A percentile compares a stretch with the other conserved stretches of the same genome.
Evolutionary conservation across 1,140 invertebrate genomes (phyloP).

Genomic region (Tachypleus tridentatus): DNA sequence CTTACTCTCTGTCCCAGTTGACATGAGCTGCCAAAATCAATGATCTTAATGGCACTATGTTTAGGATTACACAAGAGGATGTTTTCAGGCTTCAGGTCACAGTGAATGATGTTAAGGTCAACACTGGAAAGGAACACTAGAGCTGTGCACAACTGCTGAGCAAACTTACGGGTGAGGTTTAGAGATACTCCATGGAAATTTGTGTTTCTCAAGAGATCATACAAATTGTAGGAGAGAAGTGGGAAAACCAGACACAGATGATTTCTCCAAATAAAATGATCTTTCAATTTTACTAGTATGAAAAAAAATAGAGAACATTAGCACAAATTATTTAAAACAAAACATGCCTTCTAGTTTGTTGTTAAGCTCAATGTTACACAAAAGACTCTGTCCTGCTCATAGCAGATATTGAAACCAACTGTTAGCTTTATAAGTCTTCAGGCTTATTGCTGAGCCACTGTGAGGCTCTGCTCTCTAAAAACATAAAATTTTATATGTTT

Average conservation of each 20-base stretch:
- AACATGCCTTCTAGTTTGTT: too few relatives aligned
- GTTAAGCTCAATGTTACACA: too few relatives aligned
- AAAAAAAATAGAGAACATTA: conserved; percentile 15
- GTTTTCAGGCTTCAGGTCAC: conserved; percentile 99
- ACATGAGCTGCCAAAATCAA: conserved; percentile 98
- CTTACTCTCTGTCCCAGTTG: conserved; percentile 94
- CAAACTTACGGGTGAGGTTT: conserved; percentile 98
- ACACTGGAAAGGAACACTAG: conserved; percentile 95
- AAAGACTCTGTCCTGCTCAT: too few relatives aligned
- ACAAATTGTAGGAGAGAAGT: conserved; percentile 97
- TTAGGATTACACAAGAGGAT: conserved; percentile 99
- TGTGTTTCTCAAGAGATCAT: conserved; percentile 97
- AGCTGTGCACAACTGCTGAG: conserved; percentile 95
- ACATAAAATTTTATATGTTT: too few relatives aligned
- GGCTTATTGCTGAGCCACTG: too few relatives aligned
- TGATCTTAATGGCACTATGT: conserved; percentile 98
- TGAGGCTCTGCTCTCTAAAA: too few relatives aligned
- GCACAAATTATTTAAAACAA: too few relatives aligned
- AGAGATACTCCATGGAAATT: conserved; percentile 98
- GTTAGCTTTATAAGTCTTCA: too few relatives aligned
- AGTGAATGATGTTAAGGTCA: conserved; percentile 99
- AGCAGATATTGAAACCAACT: too few relatives aligned
- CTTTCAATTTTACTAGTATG: conserved; percentile 91
- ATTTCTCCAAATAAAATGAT: conserved; percentile 99
- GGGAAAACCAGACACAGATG: conserved; percentile 99